Evolutionary conservation across 2,888 invertebrate species (phyloP).

Genomic region (Parnassius apollo): DNA sequence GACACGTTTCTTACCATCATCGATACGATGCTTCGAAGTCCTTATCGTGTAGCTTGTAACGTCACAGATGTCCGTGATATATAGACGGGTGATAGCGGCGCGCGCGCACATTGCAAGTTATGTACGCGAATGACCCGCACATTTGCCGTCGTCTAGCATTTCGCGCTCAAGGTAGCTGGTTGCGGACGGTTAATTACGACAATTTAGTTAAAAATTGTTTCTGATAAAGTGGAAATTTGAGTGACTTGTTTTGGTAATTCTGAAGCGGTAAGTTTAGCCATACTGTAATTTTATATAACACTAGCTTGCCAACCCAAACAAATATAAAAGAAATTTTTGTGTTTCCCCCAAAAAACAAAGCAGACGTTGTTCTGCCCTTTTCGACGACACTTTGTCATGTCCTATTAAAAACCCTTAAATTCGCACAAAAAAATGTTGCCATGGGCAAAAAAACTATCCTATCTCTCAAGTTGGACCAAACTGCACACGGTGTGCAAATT

Average conservation of each 20-base stretch:
- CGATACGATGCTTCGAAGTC: conserved; percentile 40
- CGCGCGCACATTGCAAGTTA: conserved; percentile 70
- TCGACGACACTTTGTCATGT: too few species aligned
- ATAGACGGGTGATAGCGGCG: conserved; percentile 56
- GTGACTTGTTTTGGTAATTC: conserved; percentile 17
- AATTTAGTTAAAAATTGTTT: conserved; percentile 38
- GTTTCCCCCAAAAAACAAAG: too few species aligned
- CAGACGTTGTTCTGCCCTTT: too few species aligned
- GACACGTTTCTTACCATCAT: conserved; percentile 41
- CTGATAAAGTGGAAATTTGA: conserved; percentile 53
- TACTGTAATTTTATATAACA: too few species aligned
- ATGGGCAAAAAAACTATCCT: too few species aligned
- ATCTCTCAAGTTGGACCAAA: too few species aligned
- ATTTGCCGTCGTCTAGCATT: conserved; percentile 51
- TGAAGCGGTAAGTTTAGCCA: conserved; percentile 9
- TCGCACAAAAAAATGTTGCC: too few species aligned
- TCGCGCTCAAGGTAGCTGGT: conserved; percentile 41
- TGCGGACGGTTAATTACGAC: conserved; percentile 37
- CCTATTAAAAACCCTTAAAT: too few species aligned
- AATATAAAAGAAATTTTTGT: too few species aligned
- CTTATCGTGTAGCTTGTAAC: conserved; percentile 51
- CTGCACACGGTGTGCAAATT: too few species aligned
- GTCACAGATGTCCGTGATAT: conserved; percentile 60
- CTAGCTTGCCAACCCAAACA: too few species aligned
- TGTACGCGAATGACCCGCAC: conserved; percentile 53